A percentile compares a stretch with the other conserved stretches of the same genome.
Evolutionary conservation across 2,888 invertebrate genomes (phyloP).

Genomic region (Caenorhabditis auriculariae): DNA sequence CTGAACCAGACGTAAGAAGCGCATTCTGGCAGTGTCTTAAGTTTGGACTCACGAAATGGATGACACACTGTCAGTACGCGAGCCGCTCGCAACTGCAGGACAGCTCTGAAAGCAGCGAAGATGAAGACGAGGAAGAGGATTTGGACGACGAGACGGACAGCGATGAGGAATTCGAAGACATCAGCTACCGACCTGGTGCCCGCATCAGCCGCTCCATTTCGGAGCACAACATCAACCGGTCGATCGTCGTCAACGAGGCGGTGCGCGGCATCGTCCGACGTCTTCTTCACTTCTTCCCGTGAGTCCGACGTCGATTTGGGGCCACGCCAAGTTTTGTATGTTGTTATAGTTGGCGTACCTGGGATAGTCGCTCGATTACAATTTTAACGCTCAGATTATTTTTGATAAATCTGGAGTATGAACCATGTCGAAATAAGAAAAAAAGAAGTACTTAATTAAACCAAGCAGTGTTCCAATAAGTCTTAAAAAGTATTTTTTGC

Average conservation of each 20-base stretch:
- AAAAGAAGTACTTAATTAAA: no score
- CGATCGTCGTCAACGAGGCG: background rate
- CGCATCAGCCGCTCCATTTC: background rate
- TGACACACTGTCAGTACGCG: slow-evolving; percentile 7
- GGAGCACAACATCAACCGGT: background rate
- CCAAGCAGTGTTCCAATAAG: no score
- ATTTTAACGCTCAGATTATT: no score
- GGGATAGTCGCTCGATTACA: no score
- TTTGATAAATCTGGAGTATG: no score
- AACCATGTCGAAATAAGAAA: no score
- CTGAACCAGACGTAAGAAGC: slow-evolving; percentile 16
- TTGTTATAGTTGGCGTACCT: no score
- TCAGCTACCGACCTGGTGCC: background rate
- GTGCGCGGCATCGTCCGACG: slow-evolving; percentile 11
- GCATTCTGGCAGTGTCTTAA: slow-evolving; percentile 21
- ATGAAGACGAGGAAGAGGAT: no score
- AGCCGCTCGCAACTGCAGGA: no score
- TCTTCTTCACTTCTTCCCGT: slow-evolving; percentile 15
- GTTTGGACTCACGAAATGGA: slow-evolving; percentile 16
- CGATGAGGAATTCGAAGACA: background rate
- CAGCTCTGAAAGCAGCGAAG: slow-evolving; percentile 3
- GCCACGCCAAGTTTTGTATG: no score
- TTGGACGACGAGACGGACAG: slow-evolving; percentile 21
- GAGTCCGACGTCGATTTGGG: no score
- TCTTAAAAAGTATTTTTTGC: no score